Evolutionary conservation across 1,140 invertebrate species (phyloP).

Genomic region (Bombus terrestris): DNA sequence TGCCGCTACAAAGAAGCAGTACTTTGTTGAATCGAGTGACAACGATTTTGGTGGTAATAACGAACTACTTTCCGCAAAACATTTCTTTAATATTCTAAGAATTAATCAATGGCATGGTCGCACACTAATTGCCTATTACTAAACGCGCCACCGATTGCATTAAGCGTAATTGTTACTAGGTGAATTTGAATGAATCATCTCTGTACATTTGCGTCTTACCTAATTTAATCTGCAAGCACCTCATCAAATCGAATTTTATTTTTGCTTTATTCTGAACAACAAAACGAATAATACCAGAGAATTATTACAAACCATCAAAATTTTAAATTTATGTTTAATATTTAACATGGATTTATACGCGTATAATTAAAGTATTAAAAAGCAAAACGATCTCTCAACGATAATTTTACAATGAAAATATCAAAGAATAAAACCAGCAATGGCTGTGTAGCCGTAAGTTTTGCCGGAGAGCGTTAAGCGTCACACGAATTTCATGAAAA

Average conservation of each 20-base stretch:
- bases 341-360: not conserved
- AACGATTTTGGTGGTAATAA: constrained; percentile 83
- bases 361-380: not conserved
- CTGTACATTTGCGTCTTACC: not conserved
- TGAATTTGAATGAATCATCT: not conserved
- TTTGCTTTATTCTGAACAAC: too few relatives aligned
- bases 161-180: too few relatives aligned
- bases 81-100: too few relatives aligned
- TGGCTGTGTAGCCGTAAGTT: too few relatives aligned
- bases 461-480: not conserved
- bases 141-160: too few relatives aligned
- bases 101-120: too few relatives aligned
- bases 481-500: constrained; percentile 5
- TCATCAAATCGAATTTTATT: too few relatives aligned
- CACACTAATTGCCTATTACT: not conserved
- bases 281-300: not conserved
- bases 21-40: constrained; percentile 85
- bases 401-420: not conserved
- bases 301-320: not conserved
- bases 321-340: not conserved
- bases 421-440: not conserved
- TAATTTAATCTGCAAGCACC: not conserved
- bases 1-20: constrained; percentile 67
- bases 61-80: too few relatives aligned
- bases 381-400: not conserved